These are phyloP conservation scores for Panagrolaimus sp. DNA, from an alignment of 1,140 invertebrate species.

Conservation along the genomic window DNA sequence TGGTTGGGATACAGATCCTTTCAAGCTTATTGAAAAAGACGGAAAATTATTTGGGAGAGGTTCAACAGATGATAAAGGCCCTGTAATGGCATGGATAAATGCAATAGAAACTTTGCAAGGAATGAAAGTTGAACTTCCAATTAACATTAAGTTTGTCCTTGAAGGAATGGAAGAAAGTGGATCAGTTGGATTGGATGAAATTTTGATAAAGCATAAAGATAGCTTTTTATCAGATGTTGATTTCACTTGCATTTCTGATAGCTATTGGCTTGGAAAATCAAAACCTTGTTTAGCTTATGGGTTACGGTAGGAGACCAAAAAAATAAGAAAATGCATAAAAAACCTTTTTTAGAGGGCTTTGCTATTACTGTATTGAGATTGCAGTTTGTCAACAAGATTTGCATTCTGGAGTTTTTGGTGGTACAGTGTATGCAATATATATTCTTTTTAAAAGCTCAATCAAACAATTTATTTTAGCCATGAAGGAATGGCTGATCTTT, in stretches of 20 bases:
- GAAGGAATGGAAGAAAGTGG: conserved; percentile 98
- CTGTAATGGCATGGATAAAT: conserved; percentile 81
- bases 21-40: conserved; percentile 77
- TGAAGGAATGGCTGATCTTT: conserved; percentile 80
- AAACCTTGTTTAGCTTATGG: conserved; percentile 97
- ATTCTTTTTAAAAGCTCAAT: not conserved
- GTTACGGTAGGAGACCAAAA: conserved; percentile 66
- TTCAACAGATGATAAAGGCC: conserved; percentile 82
- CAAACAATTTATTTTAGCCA: conserved; percentile 59
- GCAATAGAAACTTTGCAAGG: conserved; percentile 80
- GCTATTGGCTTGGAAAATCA: conserved; percentile 93
- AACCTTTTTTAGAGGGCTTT: conserved; percentile 67
- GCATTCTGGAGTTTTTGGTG: conserved; percentile 89
- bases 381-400: conserved; percentile 82
- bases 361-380: conserved; percentile 83
- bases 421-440: conserved; percentile 64
- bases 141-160: conserved; percentile 92
- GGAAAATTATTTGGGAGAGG: conserved; percentile 86
- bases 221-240: conserved; percentile 72
- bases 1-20: conserved; percentile 92
- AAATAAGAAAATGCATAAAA: conserved; percentile 40
- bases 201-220: conserved; percentile 71
- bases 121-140: conserved; percentile 69
- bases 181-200: conserved; percentile 83
- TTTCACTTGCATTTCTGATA: conserved; percentile 95